Evolutionary conservation across 2,888 invertebrate genomes (phyloP).

Genomic region (Morinoia aosen): DNA sequence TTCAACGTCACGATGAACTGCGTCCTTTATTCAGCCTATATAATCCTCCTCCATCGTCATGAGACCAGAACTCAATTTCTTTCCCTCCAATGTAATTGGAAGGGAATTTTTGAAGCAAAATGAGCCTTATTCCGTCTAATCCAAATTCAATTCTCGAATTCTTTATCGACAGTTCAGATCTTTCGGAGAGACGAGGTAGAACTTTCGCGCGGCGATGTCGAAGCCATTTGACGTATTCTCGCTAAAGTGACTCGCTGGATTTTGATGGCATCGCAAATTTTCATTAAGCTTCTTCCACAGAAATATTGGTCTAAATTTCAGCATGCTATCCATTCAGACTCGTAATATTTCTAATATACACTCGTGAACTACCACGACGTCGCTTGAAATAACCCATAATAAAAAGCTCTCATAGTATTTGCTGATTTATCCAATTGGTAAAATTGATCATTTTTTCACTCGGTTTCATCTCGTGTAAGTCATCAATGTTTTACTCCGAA

Average conservation of each 20-base stretch:
- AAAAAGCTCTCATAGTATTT: neutral
- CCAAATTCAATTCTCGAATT: neutral
- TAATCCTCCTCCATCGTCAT: neutral
- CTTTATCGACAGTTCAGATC: slow-evolving; percentile 19
- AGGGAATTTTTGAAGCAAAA: neutral
- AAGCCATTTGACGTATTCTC: neutral
- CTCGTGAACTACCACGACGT: neutral
- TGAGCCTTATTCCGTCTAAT: slow-evolving; percentile 1
- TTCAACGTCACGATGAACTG: neutral
- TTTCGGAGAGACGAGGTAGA: neutral
- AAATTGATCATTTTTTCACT: neutral
- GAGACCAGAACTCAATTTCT: neutral
- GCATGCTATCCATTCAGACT: neutral
- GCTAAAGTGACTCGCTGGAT: neutral
- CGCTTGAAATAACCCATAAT: neutral
- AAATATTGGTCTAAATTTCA: neutral
- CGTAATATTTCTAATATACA: neutral
- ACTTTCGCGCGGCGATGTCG: slow-evolving; percentile 9
- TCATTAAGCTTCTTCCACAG: neutral
- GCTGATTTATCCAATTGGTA: neutral
- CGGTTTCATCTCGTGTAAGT: neutral
- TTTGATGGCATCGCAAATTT: neutral
- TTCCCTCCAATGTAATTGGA: neutral
- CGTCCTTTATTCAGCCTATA: neutral
- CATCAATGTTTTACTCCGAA: neutral